A percentile compares a stretch with the other conserved stretches of the same genome.
phyloP scores from a whole-genome alignment of 2,797 vertebrate genomes.

The Otolemur crassicaudatus region DNA sequence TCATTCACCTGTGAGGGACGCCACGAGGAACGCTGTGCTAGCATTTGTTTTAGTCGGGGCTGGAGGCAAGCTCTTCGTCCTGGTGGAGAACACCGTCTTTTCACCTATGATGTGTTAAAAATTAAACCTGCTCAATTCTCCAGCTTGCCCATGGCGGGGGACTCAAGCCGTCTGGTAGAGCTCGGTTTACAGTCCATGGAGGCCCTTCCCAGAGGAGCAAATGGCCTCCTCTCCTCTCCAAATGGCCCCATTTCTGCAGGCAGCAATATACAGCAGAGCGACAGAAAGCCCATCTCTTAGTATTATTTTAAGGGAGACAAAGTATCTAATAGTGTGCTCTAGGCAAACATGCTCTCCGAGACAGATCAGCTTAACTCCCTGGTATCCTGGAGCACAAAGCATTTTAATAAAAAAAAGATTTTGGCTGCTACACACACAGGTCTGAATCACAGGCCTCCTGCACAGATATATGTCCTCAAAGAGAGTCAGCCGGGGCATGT shows the following conservation, averaged over 20 bases:
- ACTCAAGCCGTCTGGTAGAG: no score
- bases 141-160: not conserved
- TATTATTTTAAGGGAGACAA: conserved; percentile 83
- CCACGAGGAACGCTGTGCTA: conserved; percentile 10
- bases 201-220: not conserved
- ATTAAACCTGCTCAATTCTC: not conserved
- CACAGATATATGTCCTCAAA: not conserved
- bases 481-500: not conserved
- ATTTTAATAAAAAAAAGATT: conserved; percentile 84
- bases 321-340: conserved; percentile 80
- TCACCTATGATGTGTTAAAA: not conserved
- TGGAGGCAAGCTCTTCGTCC: not conserved
- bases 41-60: not conserved
- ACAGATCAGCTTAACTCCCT: conserved; percentile 78
- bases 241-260: not conserved
- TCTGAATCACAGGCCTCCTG: conserved; percentile 44
- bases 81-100: not conserved
- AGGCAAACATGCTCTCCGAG: conserved; percentile 74
- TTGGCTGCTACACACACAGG: not conserved
- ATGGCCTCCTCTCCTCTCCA: not conserved
- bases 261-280: not conserved
- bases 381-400: conserved; percentile 74
- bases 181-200: fast-evolving
- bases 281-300: conserved; percentile 78
- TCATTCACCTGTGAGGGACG: not conserved